These are phyloP conservation scores for Dreissena rostriformis DNA, from an alignment of 1,140 invertebrate species.

Conservation along the genomic window DNA sequence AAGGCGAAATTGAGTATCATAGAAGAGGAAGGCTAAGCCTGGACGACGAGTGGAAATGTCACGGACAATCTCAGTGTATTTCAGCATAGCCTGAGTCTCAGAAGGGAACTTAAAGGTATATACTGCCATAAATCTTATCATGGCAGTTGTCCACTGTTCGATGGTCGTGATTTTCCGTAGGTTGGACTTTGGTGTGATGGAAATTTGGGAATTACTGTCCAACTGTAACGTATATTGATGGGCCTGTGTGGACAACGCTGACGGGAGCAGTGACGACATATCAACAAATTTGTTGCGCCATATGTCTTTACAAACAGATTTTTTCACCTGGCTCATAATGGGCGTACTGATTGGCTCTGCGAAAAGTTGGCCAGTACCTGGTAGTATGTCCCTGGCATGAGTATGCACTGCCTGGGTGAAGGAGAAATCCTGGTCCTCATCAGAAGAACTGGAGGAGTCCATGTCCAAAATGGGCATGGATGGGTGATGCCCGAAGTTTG, in stretches of 20 bases:
- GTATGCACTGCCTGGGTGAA: too few relatives aligned
- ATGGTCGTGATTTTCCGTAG: not conserved
- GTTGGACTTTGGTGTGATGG: not conserved
- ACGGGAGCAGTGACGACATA: not conserved
- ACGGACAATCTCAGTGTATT: constrained; percentile 28
- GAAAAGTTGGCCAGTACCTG: too few relatives aligned
- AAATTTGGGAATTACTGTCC: not conserved
- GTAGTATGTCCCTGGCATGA: too few relatives aligned
- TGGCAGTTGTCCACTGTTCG: constrained; percentile 15
- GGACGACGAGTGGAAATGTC: constrained; percentile 19
- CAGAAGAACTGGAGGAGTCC: too few relatives aligned
- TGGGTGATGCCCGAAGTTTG: too few relatives aligned
- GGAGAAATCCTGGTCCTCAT: too few relatives aligned
- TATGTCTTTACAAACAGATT: not conserved
- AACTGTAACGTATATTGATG: not conserved
- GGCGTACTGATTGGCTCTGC: constrained; percentile 8
- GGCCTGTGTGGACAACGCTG: not conserved
- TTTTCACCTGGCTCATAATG: not conserved
- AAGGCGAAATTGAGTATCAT: constrained; percentile 23
- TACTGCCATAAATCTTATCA: constrained; percentile 4
- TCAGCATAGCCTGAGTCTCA: constrained; percentile 11
- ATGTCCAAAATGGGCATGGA: too few relatives aligned
- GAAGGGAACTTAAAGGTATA: constrained; percentile 13
- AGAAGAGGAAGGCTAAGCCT: constrained; percentile 2
- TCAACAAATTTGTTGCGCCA: constrained; percentile 17